Base-by-base conservation (phyloP, 2,113 vertebrate species). In the Ammodytes dubius region DNA sequence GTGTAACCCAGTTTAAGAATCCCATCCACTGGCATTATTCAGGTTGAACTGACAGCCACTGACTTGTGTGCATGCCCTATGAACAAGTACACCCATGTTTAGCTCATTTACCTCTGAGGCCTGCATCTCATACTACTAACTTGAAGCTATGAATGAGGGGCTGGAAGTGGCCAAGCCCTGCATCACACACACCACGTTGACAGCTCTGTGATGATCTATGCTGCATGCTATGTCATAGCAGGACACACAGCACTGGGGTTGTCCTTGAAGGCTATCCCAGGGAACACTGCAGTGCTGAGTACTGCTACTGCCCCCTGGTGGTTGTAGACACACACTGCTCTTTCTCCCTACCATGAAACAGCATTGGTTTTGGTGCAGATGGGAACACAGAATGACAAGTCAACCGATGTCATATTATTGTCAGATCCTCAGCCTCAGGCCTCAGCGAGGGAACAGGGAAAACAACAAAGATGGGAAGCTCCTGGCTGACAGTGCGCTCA, bases 301-400 rank as follows among this genome's bases (percentile, higher is more conserved):
- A 19, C 68, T 80, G 69, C 85, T 91, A 91, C 86, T 91, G 92
- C 87, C 90, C 85, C 84, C 92, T 88, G 81, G 70, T 89, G 93
- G 56, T 1, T 17, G 9, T 7, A 4, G 0, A 49, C 5, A 15
- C 7, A 2, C 3, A 35, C 47, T 60, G 69, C 77, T 45, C 4
- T 9, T 40, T 66, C 52, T 42, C 49, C 40, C 57, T 67, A 54
- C 9, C 66, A 40, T 8, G n/a, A 56, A 17, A 60, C 54, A 60
- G 53, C 42, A 50, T 42, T 52, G 4, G 61, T 15, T 27, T 6
- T 0, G 37, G 35, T 9, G 43, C 64, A 77, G 70, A 65, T 61
- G 52, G 46, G 58, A 77, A 67, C 45, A 53, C 40, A 58, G 42
- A 79, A 13, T 35, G 74, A 78, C 37, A 52, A 37, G 27, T 71